Evolutionary conservation across 2,888 invertebrate species (phyloP), one percentile per base, ranked within the genome.

Genomic region (Pseudanteris insignis): DNA sequence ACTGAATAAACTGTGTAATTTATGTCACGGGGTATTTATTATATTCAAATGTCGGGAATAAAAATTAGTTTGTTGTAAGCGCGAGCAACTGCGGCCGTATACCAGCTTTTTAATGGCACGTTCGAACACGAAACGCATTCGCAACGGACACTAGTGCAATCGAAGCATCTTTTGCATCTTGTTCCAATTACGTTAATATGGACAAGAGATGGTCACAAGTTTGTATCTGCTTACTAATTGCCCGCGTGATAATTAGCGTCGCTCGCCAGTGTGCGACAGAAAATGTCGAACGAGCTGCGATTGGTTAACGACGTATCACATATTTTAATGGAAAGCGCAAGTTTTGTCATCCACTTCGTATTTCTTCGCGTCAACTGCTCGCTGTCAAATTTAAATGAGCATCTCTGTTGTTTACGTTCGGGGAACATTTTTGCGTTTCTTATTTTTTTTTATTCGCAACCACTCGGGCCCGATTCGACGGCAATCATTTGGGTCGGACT

Each of bases 101-200:
- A 57, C 57, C 37, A 47, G 47, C 28, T 8, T 53, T 51, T 62
- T 62, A 57, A 57, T 29, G 62, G 53, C 55, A 57, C 50, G 36
- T 32, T 38, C 34, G 43, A 55, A 40, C 24, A 40, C 46, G 32
- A 47, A 53, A 48, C 25, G 61, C 12, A n/a, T n/a, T n/a, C n/a
- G n/a, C n/a, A n/a, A n/a, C n/a, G n/a, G n/a, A n/a, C n/a, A n/a
- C n/a, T n/a, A n/a, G n/a, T n/a, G n/a, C n/a, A 57, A 64, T 58
- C 60, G 64, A 57, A 60, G 43, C 47, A 54, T 46, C 58, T 58
- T 61, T 33, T 34, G 57, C 58, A 61, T 64, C 61, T 64, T 64
- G 64, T 61, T 61, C 61, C 61, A 61, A 64, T 61, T 64, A 64
- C 64, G 61, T 61, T 58, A 64, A 64, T 61, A 61, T 50, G 55